Evolutionary conservation across 2,797 vertebrate genomes (phyloP), one percentile per base, ranked within the genome.

Genomic region (Phoxinus dragarum): DNA sequence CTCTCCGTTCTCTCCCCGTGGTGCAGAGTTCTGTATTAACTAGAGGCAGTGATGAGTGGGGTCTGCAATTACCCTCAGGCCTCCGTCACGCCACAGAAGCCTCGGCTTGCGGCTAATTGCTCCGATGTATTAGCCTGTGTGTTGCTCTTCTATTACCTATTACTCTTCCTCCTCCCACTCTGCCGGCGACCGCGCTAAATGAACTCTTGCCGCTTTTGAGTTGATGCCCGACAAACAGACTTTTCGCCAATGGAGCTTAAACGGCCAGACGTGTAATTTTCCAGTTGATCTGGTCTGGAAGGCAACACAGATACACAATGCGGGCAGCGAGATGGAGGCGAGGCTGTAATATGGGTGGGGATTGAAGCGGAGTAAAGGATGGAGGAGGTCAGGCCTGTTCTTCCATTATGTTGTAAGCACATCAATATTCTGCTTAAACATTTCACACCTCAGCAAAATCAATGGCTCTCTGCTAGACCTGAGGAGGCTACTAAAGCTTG

Each of bases 231-330:
- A 89, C 82, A 86, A 86, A 79, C 52, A 84, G 79, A 68, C 67
- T 86, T 79, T 52, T 82, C 34, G 14, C n/a, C 82, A 83, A 88
- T 87, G 75, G 90, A 92, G 91, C 89, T 80, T 90, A 93, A 94
- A 94, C 89, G 92, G 38, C 87, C 86, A 86, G 85, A 86, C 91
- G 85, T 93, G 89, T 92, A 88, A 94, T 95, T 93, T 92, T 90
- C 89, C 92, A 93, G 93, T 92, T 94, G 93, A 95, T 93, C 92
- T 80, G 72, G 69, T 86, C 27, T 83, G 81, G 87, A 84, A 80
- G 38, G 77, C 83, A 87, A 19, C 52, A 19, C 52, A 36, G 42
- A 59, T 8, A 9, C 23, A 68, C 54, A 72, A 21, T 0, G 31
- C 23, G 67, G 40, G 75, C 72, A 31, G 19, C 27, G 44, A 78